Evolutionary conservation across 2,888 invertebrate species (phyloP).

Genomic region (Melipona bicolor): DNA sequence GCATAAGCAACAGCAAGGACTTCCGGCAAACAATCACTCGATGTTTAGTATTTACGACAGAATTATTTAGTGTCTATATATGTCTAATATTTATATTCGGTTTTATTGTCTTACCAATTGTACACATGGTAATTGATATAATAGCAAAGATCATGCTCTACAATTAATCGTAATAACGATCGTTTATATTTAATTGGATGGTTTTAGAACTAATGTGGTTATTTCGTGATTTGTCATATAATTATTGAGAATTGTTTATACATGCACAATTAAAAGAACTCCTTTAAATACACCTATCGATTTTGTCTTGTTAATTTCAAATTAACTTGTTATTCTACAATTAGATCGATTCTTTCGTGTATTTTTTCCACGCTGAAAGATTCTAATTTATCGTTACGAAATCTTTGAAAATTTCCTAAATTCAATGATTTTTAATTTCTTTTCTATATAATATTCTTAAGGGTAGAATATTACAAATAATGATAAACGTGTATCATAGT

Average conservation of each 20-base stretch:
- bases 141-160: slow-evolving; percentile 75
- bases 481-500: slow-evolving; percentile 1
- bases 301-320: background rate
- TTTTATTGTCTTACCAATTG: slow-evolving; percentile 77
- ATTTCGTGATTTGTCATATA: background rate
- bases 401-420: background rate
- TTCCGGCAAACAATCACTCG: slow-evolving; percentile 73
- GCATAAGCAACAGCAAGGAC: slow-evolving; percentile 73
- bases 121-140: slow-evolving; percentile 75
- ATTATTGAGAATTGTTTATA: slow-evolving; percentile 11
- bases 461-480: background rate
- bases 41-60: slow-evolving; percentile 73
- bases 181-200: background rate
- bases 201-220: background rate
- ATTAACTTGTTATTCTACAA: background rate
- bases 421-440: background rate
- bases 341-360: background rate
- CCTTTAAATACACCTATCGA: background rate
- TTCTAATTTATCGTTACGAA: background rate
- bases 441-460: background rate
- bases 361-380: background rate
- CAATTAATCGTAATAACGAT: slow-evolving; percentile 53
- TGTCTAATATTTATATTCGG: slow-evolving; percentile 78
- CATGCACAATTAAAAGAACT: slow-evolving; percentile 1
- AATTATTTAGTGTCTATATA: slow-evolving; percentile 76